These are phyloP conservation scores for Nestor notabilis DNA, from an alignment of 2,113 vertebrate genomes.

Conservation along the genomic window DNA sequence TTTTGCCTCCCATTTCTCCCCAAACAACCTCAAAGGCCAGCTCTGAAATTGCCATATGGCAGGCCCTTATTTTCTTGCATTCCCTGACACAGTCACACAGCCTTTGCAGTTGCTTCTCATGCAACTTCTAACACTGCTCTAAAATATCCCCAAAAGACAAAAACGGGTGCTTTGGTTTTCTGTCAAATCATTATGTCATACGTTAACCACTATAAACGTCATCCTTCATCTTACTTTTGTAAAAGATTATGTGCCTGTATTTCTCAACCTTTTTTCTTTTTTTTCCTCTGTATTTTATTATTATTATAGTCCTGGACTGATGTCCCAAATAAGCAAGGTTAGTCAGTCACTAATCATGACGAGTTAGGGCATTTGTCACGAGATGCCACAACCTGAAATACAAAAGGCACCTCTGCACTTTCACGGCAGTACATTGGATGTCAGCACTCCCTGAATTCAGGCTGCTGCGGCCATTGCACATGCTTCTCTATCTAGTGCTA, in stretches of 20 bases:
- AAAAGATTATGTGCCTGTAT: neutral
- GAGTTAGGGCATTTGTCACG: neutral
- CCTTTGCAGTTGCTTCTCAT: neutral
- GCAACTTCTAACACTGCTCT: neutral
- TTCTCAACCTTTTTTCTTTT: neutral
- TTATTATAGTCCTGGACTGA: neutral
- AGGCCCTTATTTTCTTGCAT: neutral
- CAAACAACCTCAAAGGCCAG: neutral
- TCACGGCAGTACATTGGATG: fast-evolving
- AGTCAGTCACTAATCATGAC: neutral
- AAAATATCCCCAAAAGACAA: neutral
- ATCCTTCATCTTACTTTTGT: neutral
- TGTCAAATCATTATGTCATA: neutral
- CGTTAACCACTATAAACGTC: neutral
- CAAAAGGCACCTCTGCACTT: neutral
- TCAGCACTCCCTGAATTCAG: neutral
- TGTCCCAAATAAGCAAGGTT: neutral
- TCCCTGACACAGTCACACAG: neutral
- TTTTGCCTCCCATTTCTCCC: neutral
- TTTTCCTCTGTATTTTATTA: neutral
- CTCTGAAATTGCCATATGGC: neutral
- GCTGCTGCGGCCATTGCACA: fast-evolving
- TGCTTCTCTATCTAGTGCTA: neutral
- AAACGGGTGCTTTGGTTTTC: neutral
- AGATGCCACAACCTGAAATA: neutral